A percentile compares a stretch with the other conserved stretches of the same genome.
Conservation (phyloP, 2,113 vertebrate species). For the Natator depressus region DNA sequence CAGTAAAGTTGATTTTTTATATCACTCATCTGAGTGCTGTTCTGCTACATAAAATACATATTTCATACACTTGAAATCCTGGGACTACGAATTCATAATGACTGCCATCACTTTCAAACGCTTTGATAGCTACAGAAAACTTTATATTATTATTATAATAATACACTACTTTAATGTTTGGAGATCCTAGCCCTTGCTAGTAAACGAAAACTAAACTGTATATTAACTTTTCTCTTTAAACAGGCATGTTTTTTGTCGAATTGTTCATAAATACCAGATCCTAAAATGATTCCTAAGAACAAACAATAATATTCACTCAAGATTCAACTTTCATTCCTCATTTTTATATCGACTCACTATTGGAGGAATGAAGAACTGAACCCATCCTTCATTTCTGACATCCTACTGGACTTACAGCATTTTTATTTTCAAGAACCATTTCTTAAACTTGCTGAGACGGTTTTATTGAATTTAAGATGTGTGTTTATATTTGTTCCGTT, state of each 20-base stretch:
- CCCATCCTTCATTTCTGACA: not conserved
- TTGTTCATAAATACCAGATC: not conserved
- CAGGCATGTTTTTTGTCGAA: not conserved
- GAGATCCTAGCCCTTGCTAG: not conserved
- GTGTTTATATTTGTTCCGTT: not conserved
- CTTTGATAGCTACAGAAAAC: not conserved
- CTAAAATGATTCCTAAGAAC: not conserved
- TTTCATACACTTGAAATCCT: conserved; percentile 19
- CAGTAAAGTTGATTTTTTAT: conserved; percentile 22
- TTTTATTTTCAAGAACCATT: not conserved
- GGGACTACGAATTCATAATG: conserved; percentile 26
- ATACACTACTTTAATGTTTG: not conserved
- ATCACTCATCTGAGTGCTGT: conserved; percentile 5
- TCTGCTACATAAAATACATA: conserved; percentile 35
- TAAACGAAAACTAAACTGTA: conserved; percentile 21
- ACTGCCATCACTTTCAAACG: not conserved
- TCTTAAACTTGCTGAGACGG: not conserved
- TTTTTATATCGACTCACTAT: not conserved
- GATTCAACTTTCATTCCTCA: not conserved
- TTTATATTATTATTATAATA: conserved; percentile 16
- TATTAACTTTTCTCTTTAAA: not conserved
- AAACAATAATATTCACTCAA: not conserved
- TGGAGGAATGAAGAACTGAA: not conserved
- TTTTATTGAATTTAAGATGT: not conserved
- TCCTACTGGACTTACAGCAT: not conserved